Evolutionary conservation across 2,888 invertebrate species (phyloP).

Genomic region (Eupithecia subumbrata): DNA sequence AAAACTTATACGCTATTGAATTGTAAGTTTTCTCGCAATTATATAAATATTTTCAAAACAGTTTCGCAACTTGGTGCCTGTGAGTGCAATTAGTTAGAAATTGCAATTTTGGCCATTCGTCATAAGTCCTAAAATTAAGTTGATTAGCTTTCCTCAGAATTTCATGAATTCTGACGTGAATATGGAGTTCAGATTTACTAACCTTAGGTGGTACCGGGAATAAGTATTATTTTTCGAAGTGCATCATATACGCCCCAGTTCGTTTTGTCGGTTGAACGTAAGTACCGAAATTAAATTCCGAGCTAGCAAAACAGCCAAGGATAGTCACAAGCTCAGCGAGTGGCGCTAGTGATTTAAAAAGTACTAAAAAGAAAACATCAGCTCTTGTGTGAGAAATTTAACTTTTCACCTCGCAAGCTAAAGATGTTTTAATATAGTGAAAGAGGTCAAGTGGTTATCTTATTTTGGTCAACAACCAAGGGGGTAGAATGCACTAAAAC

Average conservation of each 20-base stretch:
- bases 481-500: too few relatives aligned
- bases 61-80: neutral
- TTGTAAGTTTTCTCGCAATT: conserved; percentile 12
- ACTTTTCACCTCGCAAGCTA: too few relatives aligned
- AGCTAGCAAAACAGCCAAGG: neutral
- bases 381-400: too few relatives aligned
- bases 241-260: neutral
- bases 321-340: neutral
- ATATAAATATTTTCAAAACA: conserved; percentile 7
- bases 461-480: too few relatives aligned
- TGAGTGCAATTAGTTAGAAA: neutral
- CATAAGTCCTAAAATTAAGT: neutral
- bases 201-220: neutral
- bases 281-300: neutral
- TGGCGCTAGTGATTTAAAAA: too few relatives aligned
- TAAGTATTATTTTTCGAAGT: neutral
- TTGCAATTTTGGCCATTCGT: neutral
- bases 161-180: neutral
- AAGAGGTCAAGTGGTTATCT: too few relatives aligned
- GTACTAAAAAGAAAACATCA: too few relatives aligned
- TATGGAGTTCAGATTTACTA: neutral
- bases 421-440: too few relatives aligned
- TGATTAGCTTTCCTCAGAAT: neutral
- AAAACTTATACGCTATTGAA: conserved; percentile 9
- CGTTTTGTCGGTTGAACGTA: neutral